phyloP scores from a whole-genome alignment of 2,797 vertebrate genomes.

The Sphaeramia orbicularis region DNA sequence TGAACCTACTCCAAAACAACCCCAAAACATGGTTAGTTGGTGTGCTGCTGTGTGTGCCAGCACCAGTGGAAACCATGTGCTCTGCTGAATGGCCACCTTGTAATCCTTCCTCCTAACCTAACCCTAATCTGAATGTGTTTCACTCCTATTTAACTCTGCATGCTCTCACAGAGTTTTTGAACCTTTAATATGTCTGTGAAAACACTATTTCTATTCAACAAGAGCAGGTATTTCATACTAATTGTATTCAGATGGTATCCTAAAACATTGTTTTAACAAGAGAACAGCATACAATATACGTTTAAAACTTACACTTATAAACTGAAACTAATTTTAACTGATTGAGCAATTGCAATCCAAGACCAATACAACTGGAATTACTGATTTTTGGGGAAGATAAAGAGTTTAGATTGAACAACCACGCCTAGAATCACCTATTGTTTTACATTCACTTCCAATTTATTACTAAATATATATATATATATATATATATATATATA shows the following conservation, averaged over 20 bases:
- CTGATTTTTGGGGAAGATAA: too few species aligned
- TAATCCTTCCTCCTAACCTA: constrained; percentile 37
- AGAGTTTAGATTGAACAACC: too few species aligned
- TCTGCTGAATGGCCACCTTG: constrained; percentile 41
- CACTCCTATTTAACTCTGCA: constrained; percentile 47
- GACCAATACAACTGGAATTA: too few species aligned
- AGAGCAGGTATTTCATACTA: constrained; percentile 11
- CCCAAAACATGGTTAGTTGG: constrained; percentile 94
- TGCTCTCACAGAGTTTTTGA: constrained; percentile 35
- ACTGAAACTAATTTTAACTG: background rate
- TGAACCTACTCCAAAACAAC: constrained; percentile 96
- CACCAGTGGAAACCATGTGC: constrained; percentile 55
- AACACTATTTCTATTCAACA: constrained; percentile 5
- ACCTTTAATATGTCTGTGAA: constrained; percentile 11
- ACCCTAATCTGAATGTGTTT: constrained; percentile 43
- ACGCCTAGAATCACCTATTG: too few species aligned
- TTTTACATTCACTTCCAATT: too few species aligned
- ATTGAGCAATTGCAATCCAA: too few species aligned
- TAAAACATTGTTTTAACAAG: background rate
- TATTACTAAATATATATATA: too few species aligned
- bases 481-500: too few species aligned
- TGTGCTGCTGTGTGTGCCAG: constrained; percentile 80
- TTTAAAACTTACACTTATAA: background rate
- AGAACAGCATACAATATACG: background rate
- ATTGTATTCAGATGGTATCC: constrained; percentile 1